Evolutionary conservation across 2,113 vertebrate genomes (phyloP), one percentile per base, ranked within the genome.

Genomic region (Capreolus pygargus): DNA sequence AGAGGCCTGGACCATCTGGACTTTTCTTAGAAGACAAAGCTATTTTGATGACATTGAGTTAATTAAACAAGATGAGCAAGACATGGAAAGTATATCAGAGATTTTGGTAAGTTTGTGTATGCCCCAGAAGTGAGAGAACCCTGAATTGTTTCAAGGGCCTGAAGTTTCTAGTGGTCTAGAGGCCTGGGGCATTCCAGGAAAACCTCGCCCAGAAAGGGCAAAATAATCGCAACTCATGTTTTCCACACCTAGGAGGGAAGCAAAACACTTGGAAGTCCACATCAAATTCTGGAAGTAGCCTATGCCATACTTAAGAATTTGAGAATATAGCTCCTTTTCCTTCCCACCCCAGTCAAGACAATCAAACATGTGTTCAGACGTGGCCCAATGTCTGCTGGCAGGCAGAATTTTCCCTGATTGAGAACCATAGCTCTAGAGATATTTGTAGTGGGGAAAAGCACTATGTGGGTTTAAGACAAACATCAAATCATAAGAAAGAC

Each of bases 21-120:
- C 10, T 64, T 89, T 89, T 97, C 60, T 76, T 10, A 78, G 58
- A 87, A 93, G 64, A 94, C 85, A 89, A 92, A 92, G 64, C 9
- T 86, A 5, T 94, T 91, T 91, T 90, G 28, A 94, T 96, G 87
- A 86, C 28, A 86, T 36, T 57, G 76, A 82, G 67, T 95, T 97
- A 84, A 91, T 91, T 97, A 91, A 82, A 47, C 19, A 15, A 74
- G 39, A 86, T 78, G n/a, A 94, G 17, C 17, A 89, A 91, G 52
- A 78, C 1, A 17, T 94, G 15, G 1, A 15, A 88, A 85, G 54
- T 85, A 83, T 89, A 45, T 36, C 64, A 47, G 52, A 85, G 19
- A 10, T 6, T 12, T 76, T 21, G 27, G 1, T 79, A 91, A 87
- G 36, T 61, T 33, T 64, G 79, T 28, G 87, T 28, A 79, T 70